Conservation (phyloP, 23 tunicate species). For the Trididemnum nubilum region DNA sequence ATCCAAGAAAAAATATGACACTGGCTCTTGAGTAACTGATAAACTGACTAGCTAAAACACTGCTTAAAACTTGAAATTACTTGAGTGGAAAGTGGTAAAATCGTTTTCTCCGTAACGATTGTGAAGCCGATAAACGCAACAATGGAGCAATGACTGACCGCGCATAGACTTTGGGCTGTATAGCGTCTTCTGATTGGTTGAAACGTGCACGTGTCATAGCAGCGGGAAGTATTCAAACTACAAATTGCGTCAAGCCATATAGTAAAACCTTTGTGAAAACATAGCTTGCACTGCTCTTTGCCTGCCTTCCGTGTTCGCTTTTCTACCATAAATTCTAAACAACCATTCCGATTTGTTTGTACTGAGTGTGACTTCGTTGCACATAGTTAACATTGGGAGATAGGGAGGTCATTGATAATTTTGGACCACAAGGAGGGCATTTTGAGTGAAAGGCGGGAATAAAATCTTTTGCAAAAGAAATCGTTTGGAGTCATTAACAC, state of each 20-base stretch:
- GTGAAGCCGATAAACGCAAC: conserved; percentile 70
- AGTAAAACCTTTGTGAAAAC: no score
- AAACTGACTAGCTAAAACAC: background rate
- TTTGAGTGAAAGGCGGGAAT: no score
- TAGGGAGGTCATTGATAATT: no score
- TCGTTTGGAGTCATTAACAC: no score
- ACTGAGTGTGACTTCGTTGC: no score
- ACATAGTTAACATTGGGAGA: no score
- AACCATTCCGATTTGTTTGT: no score
- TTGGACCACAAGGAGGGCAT: no score
- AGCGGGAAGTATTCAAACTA: conserved; percentile 84
- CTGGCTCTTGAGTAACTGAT: background rate
- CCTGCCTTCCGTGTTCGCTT: no score
- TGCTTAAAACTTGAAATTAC: background rate
- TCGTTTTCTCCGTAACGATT: conserved; percentile 58
- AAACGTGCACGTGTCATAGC: conserved; percentile 64
- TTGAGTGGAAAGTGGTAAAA: background rate
- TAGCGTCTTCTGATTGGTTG: conserved; percentile 69
- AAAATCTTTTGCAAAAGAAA: no score
- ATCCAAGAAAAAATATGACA: background rate
- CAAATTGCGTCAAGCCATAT: background rate
- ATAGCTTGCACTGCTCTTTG: no score
- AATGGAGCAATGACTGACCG: conserved; percentile 65
- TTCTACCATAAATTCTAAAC: no score
- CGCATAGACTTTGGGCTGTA: conserved; percentile 37